Base-by-base conservation (phyloP, 37 sponge, comb jelly and placozoan species). In the Cladorhizidae sp. region DNA sequence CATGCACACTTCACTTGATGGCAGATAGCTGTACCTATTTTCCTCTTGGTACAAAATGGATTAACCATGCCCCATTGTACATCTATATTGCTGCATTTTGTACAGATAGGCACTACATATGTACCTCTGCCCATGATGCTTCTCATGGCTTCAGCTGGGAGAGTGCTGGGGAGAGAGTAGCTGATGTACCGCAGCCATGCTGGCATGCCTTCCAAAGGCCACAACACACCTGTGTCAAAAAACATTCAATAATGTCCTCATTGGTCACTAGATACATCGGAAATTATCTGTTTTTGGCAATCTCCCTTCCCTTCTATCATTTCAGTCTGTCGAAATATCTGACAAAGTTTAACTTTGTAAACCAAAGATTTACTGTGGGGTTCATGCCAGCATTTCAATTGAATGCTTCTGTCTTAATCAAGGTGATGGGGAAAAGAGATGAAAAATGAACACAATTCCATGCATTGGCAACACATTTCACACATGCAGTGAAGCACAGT, bases 131-230 rank as follows among this genome's bases (percentile, higher is more conserved):
- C 84, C 87, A 93, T 90, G 71, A 89, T 86, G 14, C 87, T 72
- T 39, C 94, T 76, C 76, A 93, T 82, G 25, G 94, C 87, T 64
- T 86, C 72, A 23, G 94, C 94, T 36, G 90, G 83, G 51, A 79
- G 83, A 15, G 90, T 93, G 39, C 80, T 77, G 11, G 94, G 94
- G 25, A 93, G 70, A 8, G 58, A 55, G 55, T 74, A 75, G 55
- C 85, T 73, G 36, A 93, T 86, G 78, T 89, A 83, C 52, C 82
- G 54, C 59, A 93, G 80, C 73, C 77, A 83, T 9, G 32, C 56
- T 2, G 94, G 87, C 86, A 93, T 90, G 5, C 86, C 94, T 75
- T 93, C 88, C 20, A 93, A 54, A 9, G 94, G 94, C 94, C 94
- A 93, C 23, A 93, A 70, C 37, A 93, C 93, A 86, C 94, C 91